phyloP scores from a whole-genome alignment of 2,113 vertebrate species.

The Onychostoma macrolepis region DNA sequence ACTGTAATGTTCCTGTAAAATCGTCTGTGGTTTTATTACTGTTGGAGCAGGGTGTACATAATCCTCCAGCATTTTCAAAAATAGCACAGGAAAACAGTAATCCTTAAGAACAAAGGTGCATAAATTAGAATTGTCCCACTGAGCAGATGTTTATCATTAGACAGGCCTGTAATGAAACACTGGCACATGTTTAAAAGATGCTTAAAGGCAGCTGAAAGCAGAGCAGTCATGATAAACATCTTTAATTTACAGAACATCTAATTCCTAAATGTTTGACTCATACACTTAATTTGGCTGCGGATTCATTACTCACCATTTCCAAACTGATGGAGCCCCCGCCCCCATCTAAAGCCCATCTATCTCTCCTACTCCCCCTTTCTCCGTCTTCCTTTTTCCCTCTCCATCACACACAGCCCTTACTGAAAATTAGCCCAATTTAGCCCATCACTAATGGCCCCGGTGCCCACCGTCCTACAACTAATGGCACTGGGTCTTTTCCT shows the following conservation, averaged over 20 bases:
- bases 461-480: constrained; percentile 53
- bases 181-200: constrained; percentile 39
- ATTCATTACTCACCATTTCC: constrained; percentile 43
- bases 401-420: constrained; percentile 63
- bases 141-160: constrained; percentile 56
- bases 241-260: constrained; percentile 55
- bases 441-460: constrained; percentile 65
- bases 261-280: constrained; percentile 68
- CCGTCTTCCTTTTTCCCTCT: constrained; percentile 38
- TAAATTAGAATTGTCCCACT: constrained; percentile 50
- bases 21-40: constrained; percentile 30
- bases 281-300: constrained; percentile 42
- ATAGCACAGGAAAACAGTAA: constrained; percentile 40
- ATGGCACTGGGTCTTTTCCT: constrained; percentile 59
- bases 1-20: constrained; percentile 35
- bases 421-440: constrained; percentile 70
- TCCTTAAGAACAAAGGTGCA: constrained; percentile 49
- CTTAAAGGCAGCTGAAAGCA: constrained; percentile 45
- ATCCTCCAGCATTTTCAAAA: constrained; percentile 33
- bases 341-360: neutral
- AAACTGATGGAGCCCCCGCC: constrained; percentile 30
- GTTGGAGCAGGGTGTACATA: neutral
- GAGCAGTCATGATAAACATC: constrained; percentile 51
- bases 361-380: constrained; percentile 38
- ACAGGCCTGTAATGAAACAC: constrained; percentile 27